phyloP scores from a whole-genome alignment of 2,888 invertebrate species.

The Lepidonotus clava region DNA sequence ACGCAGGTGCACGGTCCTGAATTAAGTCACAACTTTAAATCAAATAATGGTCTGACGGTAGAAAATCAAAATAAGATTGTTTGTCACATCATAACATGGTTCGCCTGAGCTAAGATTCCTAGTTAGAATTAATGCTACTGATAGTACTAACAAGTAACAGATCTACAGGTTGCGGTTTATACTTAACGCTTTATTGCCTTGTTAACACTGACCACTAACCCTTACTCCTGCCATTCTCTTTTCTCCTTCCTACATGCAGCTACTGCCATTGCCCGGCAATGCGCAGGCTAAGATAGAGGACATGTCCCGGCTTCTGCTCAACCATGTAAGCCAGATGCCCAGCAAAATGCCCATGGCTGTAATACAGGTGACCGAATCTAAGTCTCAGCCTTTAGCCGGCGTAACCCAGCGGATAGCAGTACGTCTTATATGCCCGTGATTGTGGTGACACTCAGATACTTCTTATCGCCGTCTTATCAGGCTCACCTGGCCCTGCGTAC shows the following conservation, averaged over 20 bases:
- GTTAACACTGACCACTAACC: conserved; percentile 1
- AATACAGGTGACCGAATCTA: conserved; percentile 62
- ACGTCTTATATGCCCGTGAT: conserved; percentile 55
- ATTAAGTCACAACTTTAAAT: no score
- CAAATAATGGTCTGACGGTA: no score
- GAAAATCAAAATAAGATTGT: no score
- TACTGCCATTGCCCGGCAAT: conserved; percentile 78
- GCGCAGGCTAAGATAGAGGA: conserved; percentile 97
- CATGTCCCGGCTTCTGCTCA: conserved; percentile 95
- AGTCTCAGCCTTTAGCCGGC: conserved; percentile 63
- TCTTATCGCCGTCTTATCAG: conserved; percentile 2
- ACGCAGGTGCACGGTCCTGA: no score
- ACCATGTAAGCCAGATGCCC: conserved; percentile 77
- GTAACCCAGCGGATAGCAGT: conserved; percentile 66
- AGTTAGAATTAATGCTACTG: no score
- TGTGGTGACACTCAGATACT: conserved; percentile 51
- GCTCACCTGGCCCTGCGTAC: conserved; percentile 30
- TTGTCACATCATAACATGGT: no score
- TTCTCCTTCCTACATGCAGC: conserved; percentile 61
- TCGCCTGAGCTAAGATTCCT: no score
- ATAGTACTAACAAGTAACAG: neutral
- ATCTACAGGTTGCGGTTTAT: neutral
- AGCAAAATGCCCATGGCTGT: conserved; percentile 66
- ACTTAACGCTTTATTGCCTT: neutral
- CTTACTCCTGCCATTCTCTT: neutral